Evolutionary conservation across 2,888 invertebrate species (phyloP), one percentile per base, ranked within the genome.

Genomic region (Sphaerophoria taeniata): DNA sequence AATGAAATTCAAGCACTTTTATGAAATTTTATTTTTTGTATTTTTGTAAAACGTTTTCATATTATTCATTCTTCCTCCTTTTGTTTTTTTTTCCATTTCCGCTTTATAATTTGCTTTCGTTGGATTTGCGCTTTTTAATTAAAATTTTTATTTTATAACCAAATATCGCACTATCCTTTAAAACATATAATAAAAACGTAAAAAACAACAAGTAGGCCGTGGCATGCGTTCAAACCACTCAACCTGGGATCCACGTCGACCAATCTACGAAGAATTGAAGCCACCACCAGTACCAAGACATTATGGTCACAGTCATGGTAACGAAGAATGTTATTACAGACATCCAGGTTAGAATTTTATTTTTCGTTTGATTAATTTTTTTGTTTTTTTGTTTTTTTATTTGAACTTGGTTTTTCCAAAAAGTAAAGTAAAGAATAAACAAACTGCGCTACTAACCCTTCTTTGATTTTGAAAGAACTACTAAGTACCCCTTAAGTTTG

Each of bases 221-320:
- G 90, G 90, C 88, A 89, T 91, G 87, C 91, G 92, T 79, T 91
- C 92, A 76, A 92, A 91, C 92, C 95, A 95, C 93, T 95, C 96
- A 73, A 97, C 97, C 91, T 97, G 97, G 97, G 97, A 97, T 93
- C 97, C 97, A 88, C 94, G 97, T 88, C 94, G 97, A 77, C 96
- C 97, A 91, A 96, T 97, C 93, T 97, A 97, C 93, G 97, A 97
- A 93, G 97, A 97, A 92, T 94, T 97, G 92, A 95, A 95, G 90
- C 94, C 96, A 89, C 94, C 94, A 88, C 93, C 94, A 89, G 93
- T 94, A 87, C 94, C 92, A 86, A 90, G 90, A 87, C 89, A 90
- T 82, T 91, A 91, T 85, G 90, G 89, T 79, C 88, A 88, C 69
- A 87, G 82, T 72, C 91, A 91, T 88, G 90, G 90, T 88, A 87